Conservation (phyloP, 2,797 vertebrate genomes). For the Tamandua tetradactyla region DNA sequence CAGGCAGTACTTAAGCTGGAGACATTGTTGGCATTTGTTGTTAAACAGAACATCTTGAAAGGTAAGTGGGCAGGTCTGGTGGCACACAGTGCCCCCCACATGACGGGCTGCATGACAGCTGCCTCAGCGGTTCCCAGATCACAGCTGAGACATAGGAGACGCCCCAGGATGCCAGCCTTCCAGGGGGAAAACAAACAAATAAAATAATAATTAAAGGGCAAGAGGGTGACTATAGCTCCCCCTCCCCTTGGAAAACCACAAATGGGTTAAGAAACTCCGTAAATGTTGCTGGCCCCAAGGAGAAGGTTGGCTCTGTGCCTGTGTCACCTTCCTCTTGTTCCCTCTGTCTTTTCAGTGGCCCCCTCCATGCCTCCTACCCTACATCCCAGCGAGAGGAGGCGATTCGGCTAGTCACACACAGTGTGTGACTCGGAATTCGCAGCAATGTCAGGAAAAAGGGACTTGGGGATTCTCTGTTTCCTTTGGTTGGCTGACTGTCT, state of each 20-base stretch:
- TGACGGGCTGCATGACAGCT: not conserved
- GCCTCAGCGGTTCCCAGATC: not conserved
- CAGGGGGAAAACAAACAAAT: not conserved
- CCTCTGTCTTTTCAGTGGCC: not conserved
- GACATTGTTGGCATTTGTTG: not conserved
- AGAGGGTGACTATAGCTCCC: not conserved
- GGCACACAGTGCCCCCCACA: not conserved
- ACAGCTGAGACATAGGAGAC: not conserved
- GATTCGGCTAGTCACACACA: not conserved
- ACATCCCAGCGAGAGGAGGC: not conserved
- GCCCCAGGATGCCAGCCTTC: not conserved
- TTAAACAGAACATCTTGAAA: not conserved
- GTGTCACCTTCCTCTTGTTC: not conserved
- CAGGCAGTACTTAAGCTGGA: not conserved
- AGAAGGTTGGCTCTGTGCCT: not conserved
- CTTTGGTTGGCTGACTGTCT: not conserved
- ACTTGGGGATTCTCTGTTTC: not conserved
- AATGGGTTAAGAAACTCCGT: not conserved
- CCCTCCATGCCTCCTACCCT: fast-evolving
- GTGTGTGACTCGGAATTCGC: not conserved
- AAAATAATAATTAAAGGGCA: not conserved
- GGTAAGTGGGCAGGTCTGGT: not conserved
- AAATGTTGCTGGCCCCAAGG: not conserved
- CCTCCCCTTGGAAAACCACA: not conserved
- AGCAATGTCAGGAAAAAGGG: not conserved